Conservation (phyloP, 2,888 invertebrate genomes). For the Maniola hyperantus region DNA sequence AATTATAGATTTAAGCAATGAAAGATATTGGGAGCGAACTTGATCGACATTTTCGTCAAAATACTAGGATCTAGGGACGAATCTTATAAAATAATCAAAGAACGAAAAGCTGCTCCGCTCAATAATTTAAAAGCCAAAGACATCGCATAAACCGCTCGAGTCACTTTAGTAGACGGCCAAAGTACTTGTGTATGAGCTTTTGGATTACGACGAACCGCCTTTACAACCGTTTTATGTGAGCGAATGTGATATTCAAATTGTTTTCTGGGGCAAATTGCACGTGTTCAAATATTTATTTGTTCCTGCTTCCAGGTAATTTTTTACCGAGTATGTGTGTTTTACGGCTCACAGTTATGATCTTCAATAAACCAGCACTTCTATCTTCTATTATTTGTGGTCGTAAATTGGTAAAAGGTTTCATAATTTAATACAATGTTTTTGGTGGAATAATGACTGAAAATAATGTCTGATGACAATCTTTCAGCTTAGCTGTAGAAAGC, state of each 20-base stretch:
- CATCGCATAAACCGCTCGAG: slow-evolving; percentile 29
- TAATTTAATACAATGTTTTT: background rate
- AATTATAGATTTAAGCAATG: too few relatives aligned
- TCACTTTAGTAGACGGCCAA: slow-evolving; percentile 23
- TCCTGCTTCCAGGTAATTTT: slow-evolving; percentile 32
- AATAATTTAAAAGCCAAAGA: slow-evolving; percentile 32
- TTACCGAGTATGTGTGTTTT: slow-evolving; percentile 27
- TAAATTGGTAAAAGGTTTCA: slow-evolving; percentile 4
- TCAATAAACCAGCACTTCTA: slow-evolving; percentile 24
- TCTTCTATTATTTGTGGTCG: slow-evolving; percentile 22
- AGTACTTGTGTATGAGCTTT: slow-evolving; percentile 37
- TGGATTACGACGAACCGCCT: slow-evolving; percentile 52
- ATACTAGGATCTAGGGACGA: background rate
- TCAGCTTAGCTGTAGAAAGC: too few relatives aligned
- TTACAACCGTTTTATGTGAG: slow-evolving; percentile 56
- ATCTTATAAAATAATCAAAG: slow-evolving; percentile 20
- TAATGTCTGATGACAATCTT: too few relatives aligned
- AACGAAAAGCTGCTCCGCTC: slow-evolving; percentile 4
- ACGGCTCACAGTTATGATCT: slow-evolving; percentile 28
- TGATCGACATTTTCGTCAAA: background rate
- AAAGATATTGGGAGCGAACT: background rate
- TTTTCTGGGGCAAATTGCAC: slow-evolving; percentile 29
- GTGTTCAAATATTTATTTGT: slow-evolving; percentile 38
- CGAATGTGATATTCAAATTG: slow-evolving; percentile 43
- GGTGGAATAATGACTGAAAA: background rate